A percentile compares a stretch with the other conserved stretches of the same genome.
Conservation (phyloP, 2,113 vertebrate species). For the Percina caprodes region DNA sequence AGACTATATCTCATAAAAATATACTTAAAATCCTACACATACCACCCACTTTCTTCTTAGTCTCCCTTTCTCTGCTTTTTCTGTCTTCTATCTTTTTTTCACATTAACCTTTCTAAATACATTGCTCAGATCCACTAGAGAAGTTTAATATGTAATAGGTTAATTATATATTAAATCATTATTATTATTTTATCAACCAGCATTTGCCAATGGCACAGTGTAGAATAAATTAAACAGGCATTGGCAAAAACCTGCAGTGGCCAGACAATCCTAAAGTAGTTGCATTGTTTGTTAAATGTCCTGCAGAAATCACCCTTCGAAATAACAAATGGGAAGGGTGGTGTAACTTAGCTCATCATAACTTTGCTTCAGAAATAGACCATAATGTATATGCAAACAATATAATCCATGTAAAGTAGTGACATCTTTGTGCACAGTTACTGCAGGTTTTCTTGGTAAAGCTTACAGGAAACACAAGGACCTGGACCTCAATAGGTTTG, state of each 20-base stretch:
- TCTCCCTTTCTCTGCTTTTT: neutral
- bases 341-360: neutral
- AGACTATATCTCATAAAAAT: conserved; percentile 5
- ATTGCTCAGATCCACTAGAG: neutral
- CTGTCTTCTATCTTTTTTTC: neutral
- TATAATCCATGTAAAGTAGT: neutral
- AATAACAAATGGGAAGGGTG: neutral
- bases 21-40: conserved; percentile 27
- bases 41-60: conserved; percentile 8
- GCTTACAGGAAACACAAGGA: conserved; percentile 54
- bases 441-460: conserved; percentile 1
- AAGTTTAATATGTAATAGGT: conserved; percentile 28
- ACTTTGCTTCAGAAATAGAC: neutral
- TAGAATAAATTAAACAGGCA: neutral
- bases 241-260: neutral
- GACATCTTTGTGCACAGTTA: conserved; percentile 4
- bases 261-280: neutral
- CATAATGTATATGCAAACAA: neutral
- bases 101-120: conserved; percentile 1
- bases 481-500: conserved; percentile 20
- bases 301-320: neutral
- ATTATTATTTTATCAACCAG: neutral
- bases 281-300: neutral
- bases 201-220: neutral
- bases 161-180: conserved; percentile 18